Percentiles rank a stretch among this genome's conserved stretches.
Evolutionary conservation across 1,140 invertebrate genomes (phyloP).

Genomic region (Halictus rubicundus): DNA sequence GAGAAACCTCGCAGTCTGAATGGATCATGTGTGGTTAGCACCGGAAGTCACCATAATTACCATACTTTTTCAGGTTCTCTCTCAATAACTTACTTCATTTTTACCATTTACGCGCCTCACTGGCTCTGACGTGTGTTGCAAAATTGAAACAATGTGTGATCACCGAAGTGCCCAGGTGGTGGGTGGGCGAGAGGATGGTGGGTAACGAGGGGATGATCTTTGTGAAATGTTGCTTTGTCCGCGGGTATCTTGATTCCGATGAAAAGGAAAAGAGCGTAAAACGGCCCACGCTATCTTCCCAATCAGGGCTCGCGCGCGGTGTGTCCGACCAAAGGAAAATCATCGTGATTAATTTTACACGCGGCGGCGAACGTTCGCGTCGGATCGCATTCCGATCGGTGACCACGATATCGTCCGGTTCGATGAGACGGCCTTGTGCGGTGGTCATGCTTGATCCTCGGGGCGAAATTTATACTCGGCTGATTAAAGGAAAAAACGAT

Average conservation of each 20-base stretch:
- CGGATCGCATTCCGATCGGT: background rate
- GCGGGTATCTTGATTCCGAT: slow-evolving; percentile 19
- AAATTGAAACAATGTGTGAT: too few relatives aligned
- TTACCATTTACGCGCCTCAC: too few relatives aligned
- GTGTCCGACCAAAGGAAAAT: slow-evolving; percentile 37
- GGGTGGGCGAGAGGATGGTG: too few relatives aligned
- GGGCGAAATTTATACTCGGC: too few relatives aligned
- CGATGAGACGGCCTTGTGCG: background rate
- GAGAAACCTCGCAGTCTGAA: too few relatives aligned
- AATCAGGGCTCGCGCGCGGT: slow-evolving; percentile 22
- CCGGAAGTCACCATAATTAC: too few relatives aligned
- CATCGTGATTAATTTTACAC: slow-evolving; percentile 56
- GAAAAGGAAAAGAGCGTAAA: slow-evolving; percentile 10
- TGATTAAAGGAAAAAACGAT: too few relatives aligned
- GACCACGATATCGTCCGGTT: background rate
- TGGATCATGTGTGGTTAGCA: too few relatives aligned
- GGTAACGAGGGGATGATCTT: background rate
- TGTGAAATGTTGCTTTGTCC: slow-evolving; percentile 42
- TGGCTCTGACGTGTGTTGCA: too few relatives aligned
- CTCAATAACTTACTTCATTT: too few relatives aligned
- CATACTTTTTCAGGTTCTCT: too few relatives aligned
- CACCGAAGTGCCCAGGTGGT: too few relatives aligned
- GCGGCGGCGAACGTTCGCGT: background rate
- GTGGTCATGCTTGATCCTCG: background rate
- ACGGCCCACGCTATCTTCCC: slow-evolving; percentile 26